Evolutionary conservation across 2,113 vertebrate genomes (phyloP), one percentile per base, ranked within the genome.

Genomic region (Sander lucioperca): DNA sequence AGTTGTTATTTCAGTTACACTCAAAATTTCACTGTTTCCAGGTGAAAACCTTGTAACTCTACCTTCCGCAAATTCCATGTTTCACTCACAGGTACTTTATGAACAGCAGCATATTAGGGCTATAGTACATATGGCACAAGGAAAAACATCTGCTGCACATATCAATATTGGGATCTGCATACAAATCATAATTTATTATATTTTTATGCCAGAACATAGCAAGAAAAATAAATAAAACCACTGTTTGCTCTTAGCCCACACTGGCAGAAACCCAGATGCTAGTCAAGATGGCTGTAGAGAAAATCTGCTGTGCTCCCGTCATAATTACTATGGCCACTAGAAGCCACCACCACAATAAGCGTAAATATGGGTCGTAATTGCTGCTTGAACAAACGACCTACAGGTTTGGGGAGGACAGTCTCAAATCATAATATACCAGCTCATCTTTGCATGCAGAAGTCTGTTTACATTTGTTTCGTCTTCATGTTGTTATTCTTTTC

Each of bases 21-120:
- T 86, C 39, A 70, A 65, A 30, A 53, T 77, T 51, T 80, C 67
- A 71, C 21, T 53, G 64, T 79, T 79, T 75, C 85, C 69, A 74
- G 84, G 56, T 78, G 73, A 81, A 77, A 73, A 56, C 51, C 30
- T 39, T 67, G 21, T 67, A 73, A 77, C 74, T 65, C 51, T 53
- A 72, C 19, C 47, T 48, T 5, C 12, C 25, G n/a, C 18, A 43
- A 50, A 64, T 57, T 84, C 48, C 50, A 72, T 21, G 4, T 77
- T 71, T 71, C 39, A 70, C 51, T 78, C 14, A 63, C 51, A 47
- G 33, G 30, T 59, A 6, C 4, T 59, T 54, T 61, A 27, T 23
- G 25, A 14, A 57, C 18, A 10, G 14, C 50, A 76, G 50, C 59
- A 47, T 21, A 54, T 45, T 54, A 33, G 14, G 36, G n/a, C 27